These are phyloP conservation scores for Macrophya alboannulata DNA, from an alignment of 2,888 invertebrate genomes.

Conservation along the genomic window DNA sequence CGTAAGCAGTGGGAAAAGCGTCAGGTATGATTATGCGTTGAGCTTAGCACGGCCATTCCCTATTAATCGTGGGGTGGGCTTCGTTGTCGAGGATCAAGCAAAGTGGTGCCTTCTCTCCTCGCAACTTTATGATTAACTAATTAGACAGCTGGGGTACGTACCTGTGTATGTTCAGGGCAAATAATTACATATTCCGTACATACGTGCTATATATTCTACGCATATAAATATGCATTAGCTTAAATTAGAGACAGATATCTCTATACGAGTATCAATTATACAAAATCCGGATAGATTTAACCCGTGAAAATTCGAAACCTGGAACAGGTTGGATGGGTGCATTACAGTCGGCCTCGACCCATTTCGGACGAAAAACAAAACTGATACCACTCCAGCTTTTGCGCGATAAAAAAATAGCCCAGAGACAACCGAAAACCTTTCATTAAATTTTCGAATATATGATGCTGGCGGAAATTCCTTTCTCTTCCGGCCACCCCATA, in stretches of 20 bases:
- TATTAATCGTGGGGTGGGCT: conserved; percentile 43
- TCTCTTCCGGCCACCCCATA: neutral
- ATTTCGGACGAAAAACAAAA: neutral
- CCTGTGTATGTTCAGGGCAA: conserved; percentile 5
- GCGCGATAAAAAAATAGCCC: neutral
- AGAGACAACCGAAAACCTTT: neutral
- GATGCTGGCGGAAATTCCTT: neutral
- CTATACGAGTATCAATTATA: neutral
- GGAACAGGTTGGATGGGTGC: neutral
- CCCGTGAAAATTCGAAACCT: neutral
- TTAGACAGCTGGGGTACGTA: conserved; percentile 40
- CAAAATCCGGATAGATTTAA: neutral
- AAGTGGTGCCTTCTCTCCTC: conserved; percentile 31
- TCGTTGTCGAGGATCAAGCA: conserved; percentile 46
- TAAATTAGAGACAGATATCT: conserved; percentile 19
- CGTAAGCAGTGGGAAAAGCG: neutral
- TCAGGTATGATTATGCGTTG: conserved; percentile 48
- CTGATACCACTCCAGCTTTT: neutral
- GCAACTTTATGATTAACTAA: conserved; percentile 51
- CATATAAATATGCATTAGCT: conserved; percentile 39
- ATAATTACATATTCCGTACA: conserved; percentile 21
- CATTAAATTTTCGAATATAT: neutral
- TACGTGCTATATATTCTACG: neutral
- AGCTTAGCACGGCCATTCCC: conserved; percentile 42
- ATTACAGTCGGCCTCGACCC: neutral